Percentiles rank a stretch among this genome's conserved stretches.
Conservation (phyloP, 2,888 invertebrate genomes). For the Lasioglossum lativentre region DNA sequence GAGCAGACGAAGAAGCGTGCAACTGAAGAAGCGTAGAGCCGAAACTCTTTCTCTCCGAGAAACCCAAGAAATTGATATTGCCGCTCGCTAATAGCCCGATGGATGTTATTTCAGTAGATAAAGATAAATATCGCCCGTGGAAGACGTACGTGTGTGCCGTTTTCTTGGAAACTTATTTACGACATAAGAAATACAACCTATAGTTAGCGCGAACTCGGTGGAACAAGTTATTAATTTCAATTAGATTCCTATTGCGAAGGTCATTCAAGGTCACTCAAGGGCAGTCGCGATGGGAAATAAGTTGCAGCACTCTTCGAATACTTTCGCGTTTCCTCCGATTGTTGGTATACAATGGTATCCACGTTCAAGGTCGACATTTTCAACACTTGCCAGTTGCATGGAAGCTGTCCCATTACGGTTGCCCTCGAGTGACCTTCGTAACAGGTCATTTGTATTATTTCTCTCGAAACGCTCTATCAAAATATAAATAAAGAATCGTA, state of each 20-base stretch:
- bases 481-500: too few relatives aligned
- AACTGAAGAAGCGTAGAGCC: neutral
- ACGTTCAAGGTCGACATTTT: too few relatives aligned
- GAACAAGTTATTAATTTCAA: neutral
- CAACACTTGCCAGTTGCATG: too few relatives aligned
- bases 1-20: neutral
- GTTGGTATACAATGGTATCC: neutral
- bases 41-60: neutral
- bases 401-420: too few relatives aligned
- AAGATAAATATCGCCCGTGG: neutral
- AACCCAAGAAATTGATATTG: conserved; percentile 14
- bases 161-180: neutral
- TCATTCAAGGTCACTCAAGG: neutral
- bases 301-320: neutral
- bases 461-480: too few relatives aligned
- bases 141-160: too few relatives aligned
- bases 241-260: neutral
- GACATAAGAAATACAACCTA: neutral
- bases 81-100: conserved; percentile 16
- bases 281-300: neutral
- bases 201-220: neutral
- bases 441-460: too few relatives aligned
- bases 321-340: neutral
- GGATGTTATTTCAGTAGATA: conserved; percentile 2
- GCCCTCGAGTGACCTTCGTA: too few relatives aligned